These are phyloP conservation scores for Drosophila austrosaltans DNA, from an alignment of 2,888 invertebrate genomes.

Conservation along the genomic window DNA sequence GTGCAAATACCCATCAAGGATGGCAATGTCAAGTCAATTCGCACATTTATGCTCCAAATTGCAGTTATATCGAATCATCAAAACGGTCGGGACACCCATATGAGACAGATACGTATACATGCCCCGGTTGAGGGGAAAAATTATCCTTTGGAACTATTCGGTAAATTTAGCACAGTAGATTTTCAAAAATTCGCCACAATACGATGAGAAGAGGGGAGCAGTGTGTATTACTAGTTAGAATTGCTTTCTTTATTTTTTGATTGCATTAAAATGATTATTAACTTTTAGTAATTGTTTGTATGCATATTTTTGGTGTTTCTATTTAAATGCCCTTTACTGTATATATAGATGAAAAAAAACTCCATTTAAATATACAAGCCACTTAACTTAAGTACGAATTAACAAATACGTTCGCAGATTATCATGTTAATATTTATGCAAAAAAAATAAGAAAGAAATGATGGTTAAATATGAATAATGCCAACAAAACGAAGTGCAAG, in stretches of 20 bases:
- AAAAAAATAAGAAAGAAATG: slow-evolving; percentile 42
- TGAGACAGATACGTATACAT: slow-evolving; percentile 98
- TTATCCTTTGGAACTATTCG: slow-evolving; percentile 87
- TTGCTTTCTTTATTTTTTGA: slow-evolving; percentile 26
- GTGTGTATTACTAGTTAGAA: slow-evolving; percentile 16
- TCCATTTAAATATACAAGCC: slow-evolving; percentile 41
- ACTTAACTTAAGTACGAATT: slow-evolving; percentile 70
- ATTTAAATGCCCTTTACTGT: slow-evolving; percentile 47
- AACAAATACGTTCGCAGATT: slow-evolving; percentile 65
- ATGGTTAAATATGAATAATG: slow-evolving; percentile 43
- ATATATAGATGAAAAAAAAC: slow-evolving; percentile 23
- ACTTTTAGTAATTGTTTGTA: slow-evolving; percentile 33
- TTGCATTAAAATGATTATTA: slow-evolving; percentile 31
- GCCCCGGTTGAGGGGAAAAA: slow-evolving; percentile 88
- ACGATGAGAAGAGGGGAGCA: slow-evolving; percentile 84
- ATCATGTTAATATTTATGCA: slow-evolving; percentile 61
- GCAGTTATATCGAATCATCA: slow-evolving; percentile 99
- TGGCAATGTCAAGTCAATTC: slow-evolving; percentile 92
- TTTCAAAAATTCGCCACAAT: slow-evolving; percentile 93
- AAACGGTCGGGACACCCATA: slow-evolving; percentile 99
- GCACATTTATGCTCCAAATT: slow-evolving; percentile 98
- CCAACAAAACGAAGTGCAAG: slow-evolving; percentile 54
- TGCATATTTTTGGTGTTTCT: slow-evolving; percentile 62
- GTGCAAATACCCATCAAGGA: slow-evolving; percentile 96
- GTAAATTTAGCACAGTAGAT: slow-evolving; percentile 91